phyloP scores from a whole-genome alignment of 2,113 vertebrate species.

The Neofelis nebulosa region DNA sequence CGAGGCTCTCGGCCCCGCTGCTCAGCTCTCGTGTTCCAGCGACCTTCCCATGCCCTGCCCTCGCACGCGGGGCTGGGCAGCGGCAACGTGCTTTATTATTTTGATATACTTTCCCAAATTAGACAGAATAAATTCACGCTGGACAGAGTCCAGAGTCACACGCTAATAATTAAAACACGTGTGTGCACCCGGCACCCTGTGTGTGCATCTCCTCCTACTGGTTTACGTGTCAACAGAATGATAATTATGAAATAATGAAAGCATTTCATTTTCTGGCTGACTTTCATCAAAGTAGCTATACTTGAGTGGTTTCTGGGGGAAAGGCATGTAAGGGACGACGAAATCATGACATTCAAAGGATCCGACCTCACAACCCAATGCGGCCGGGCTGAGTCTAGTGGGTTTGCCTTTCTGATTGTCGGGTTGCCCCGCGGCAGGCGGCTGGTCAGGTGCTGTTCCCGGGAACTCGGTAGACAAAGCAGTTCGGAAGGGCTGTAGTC shows the following conservation, averaged over 20 bases:
- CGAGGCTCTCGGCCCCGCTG: accelerated
- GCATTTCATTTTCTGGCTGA: not conserved
- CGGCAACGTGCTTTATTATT: accelerated
- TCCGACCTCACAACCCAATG: accelerated
- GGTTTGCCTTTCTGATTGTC: not conserved
- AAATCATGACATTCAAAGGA: accelerated
- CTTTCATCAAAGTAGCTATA: accelerated
- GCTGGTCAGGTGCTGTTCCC: not conserved
- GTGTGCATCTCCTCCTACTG: accelerated
- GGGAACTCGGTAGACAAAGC: accelerated
- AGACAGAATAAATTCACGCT: accelerated
- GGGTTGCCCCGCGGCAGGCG: not conserved
- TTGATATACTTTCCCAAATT: accelerated
- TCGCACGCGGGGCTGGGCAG: accelerated
- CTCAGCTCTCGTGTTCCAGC: accelerated
- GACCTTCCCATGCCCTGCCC: accelerated
- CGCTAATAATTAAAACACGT: not conserved
- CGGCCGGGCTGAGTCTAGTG: accelerated
- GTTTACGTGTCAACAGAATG: accelerated
- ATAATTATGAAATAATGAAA: accelerated
- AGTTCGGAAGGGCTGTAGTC: accelerated
- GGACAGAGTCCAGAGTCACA: not conserved
- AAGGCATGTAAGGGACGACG: accelerated
- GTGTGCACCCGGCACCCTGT: accelerated
- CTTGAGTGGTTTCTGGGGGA: not conserved